Evolutionary conservation across 2,113 vertebrate genomes (phyloP), one percentile per base, ranked within the genome.

Genomic region (Antennarius striatus): DNA sequence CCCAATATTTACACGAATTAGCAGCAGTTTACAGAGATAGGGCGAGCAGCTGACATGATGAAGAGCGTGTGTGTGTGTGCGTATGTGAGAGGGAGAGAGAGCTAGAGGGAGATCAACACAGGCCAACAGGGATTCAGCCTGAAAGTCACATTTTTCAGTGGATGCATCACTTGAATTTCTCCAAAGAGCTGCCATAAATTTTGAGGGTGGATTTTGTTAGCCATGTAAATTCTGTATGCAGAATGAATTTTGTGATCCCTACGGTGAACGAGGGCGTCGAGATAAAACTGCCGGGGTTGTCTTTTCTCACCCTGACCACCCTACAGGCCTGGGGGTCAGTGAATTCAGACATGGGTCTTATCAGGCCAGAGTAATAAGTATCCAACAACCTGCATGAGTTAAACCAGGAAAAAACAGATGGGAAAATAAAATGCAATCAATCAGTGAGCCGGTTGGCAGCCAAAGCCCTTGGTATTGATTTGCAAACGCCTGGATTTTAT

Each of bases 1-100:
- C 83, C 85, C 81, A 92, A 92, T 93, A 93, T 94, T 94, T 91
- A 81, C 90, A 91, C 88, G 85, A 92, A 93, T 92, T 93, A 92
- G 86, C 72, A 73, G 68, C 78, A 79, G 89, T 90, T 91, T 92
- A 80, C 86, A 81, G 80, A 90, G 92, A 90, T 85, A 89, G 80
- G 39, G 60, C 32, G 55, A 46, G 60, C 69, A 70, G 81, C 69
- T 83, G 77, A 79, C 57, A 61, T 63, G 42, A 32, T 59, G 42
- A 50, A 61, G 68, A 65, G 43, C 69, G 63, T 40, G 56, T 46
- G 54, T 59, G 39, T 17, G 28, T 16, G 46, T 7, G 43, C 46
- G 58, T 40, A 58, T 40, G 56, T 46, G 54, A 56, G 43, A 17
- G 39, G 15, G 46, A 43, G 64, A 45, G 50, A 36, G 60, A 57